phyloP scores from a whole-genome alignment of 2,888 invertebrate species.

The Stramonita haemastoma region DNA sequence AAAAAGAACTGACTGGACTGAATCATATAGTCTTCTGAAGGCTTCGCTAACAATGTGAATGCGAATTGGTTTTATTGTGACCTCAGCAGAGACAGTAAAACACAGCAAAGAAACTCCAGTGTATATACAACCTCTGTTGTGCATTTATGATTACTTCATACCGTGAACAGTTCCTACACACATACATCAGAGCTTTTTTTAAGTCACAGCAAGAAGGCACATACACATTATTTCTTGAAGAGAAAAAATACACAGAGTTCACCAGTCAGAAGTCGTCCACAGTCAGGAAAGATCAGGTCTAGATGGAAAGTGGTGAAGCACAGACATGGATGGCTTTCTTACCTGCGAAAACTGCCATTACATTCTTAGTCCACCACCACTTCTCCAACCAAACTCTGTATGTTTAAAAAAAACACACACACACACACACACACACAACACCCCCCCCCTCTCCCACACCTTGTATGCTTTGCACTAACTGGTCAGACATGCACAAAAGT shows the following conservation, averaged over 20 bases:
- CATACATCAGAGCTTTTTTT: not conserved
- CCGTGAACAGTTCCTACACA: not conserved
- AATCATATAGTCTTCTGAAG: not conserved
- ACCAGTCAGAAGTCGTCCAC: too few species aligned
- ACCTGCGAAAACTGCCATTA: too few species aligned
- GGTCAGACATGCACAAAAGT: not conserved
- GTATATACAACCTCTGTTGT: not conserved
- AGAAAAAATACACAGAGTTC: not conserved
- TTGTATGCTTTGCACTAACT: not conserved
- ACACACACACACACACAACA: too few species aligned
- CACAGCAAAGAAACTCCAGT: not conserved
- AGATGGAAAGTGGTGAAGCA: too few species aligned
- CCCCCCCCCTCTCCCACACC: not conserved
- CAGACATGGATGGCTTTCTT: too few species aligned
- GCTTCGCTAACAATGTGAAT: not conserved
- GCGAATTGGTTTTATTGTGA: not conserved
- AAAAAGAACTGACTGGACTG: not conserved
- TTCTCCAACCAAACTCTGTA: too few species aligned
- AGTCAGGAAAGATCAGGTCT: too few species aligned
- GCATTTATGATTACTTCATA: not conserved
- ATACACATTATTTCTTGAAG: not conserved
- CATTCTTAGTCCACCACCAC: too few species aligned
- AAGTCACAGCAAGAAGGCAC: constrained; percentile 4
- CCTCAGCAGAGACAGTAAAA: not conserved
- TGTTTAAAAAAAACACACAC: too few species aligned